Conservation (phyloP, 2,888 invertebrate genomes). For the Norana najaformis region DNA sequence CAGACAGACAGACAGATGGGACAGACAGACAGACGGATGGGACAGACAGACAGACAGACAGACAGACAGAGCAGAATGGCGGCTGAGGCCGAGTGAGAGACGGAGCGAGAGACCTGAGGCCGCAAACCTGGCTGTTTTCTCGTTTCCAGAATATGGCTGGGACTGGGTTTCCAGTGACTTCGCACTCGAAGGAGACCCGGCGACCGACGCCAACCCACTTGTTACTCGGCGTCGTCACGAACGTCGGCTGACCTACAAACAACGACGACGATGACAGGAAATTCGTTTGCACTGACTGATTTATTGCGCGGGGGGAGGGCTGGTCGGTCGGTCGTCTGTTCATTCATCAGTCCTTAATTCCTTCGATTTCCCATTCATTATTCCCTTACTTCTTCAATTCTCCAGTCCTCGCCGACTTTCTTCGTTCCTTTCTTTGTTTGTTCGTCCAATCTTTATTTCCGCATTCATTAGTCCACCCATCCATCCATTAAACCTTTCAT, state of each 20-base stretch:
- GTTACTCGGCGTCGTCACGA: constrained; percentile 43
- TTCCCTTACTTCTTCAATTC: no score
- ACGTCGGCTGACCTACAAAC: constrained; percentile 42
- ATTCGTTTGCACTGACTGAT: not conserved
- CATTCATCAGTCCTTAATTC: no score
- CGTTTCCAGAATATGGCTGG: constrained; percentile 47
- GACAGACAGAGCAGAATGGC: not conserved
- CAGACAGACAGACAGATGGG: not conserved
- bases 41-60: not conserved
- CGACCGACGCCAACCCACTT: constrained; percentile 43
- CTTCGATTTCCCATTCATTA: no score
- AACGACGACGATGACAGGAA: not conserved
- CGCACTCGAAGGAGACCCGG: constrained; percentile 42
- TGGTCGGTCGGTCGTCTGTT: no score
- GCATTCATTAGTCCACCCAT: no score
- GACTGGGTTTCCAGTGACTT: constrained; percentile 44
- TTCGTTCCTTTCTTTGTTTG: no score
- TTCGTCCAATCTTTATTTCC: no score
- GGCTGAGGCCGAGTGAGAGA: not conserved
- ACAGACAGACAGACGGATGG: not conserved
- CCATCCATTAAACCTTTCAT: no score
- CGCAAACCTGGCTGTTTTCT: constrained; percentile 39
- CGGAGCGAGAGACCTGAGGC: not conserved
- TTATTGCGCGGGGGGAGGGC: not conserved
- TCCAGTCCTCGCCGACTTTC: no score